Percentiles rank a stretch among this genome's conserved stretches.
Conservation (phyloP, 2,888 invertebrate genomes). For the Hemaris fuciformis region DNA sequence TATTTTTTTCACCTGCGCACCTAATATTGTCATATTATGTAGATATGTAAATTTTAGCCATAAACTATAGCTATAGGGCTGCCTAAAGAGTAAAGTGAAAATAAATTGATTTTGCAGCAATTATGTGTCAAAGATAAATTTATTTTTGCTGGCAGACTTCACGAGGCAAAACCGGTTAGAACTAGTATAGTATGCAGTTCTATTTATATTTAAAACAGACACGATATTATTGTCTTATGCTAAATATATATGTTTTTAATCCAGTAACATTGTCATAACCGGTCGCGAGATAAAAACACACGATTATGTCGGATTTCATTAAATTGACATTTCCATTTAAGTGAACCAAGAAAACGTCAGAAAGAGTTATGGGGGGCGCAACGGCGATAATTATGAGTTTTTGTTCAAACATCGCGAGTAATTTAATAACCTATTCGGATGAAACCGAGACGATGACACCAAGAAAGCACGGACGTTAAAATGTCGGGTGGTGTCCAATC, state of each 20-base stretch:
- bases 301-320: slow-evolving; percentile 27
- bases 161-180: background rate
- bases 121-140: background rate
- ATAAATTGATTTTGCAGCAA: background rate
- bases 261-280: slow-evolving; percentile 7
- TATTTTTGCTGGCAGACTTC: background rate
- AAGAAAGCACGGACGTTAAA: slow-evolving; percentile 70
- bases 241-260: slow-evolving; percentile 7
- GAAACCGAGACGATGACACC: slow-evolving; percentile 71
- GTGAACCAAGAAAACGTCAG: slow-evolving; percentile 39
- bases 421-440: slow-evolving; percentile 73
- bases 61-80: background rate
- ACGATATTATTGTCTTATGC: background rate
- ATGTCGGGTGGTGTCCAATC: slow-evolving; percentile 74
- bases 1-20: too few relatives aligned
- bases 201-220: background rate
- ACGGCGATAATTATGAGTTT: slow-evolving; percentile 55
- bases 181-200: background rate
- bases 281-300: slow-evolving; percentile 5
- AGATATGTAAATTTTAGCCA: too few relatives aligned
- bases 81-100: background rate
- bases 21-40: too few relatives aligned
- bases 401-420: slow-evolving; percentile 65
- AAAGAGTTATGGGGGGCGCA: slow-evolving; percentile 45
- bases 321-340: slow-evolving; percentile 42